Evolutionary conservation across 2,888 invertebrate genomes (phyloP).

Genomic region (Campoplex nolae): DNA sequence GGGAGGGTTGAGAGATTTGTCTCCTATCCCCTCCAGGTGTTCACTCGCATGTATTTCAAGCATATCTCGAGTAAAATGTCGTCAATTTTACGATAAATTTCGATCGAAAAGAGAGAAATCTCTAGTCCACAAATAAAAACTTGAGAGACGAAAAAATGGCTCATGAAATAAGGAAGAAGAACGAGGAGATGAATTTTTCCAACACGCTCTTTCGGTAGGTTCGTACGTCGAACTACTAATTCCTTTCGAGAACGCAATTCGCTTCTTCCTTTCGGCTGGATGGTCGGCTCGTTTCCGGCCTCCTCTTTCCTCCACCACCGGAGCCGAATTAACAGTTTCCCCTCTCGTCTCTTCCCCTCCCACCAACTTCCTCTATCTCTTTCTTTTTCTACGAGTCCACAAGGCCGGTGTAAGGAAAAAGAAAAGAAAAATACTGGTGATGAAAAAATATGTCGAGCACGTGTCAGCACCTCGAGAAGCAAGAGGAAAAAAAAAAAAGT

Average conservation of each 20-base stretch:
- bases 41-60: constrained; percentile 75
- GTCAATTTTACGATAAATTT: not conserved
- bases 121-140: constrained; percentile 2
- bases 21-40: constrained; percentile 74
- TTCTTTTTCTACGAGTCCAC: constrained; percentile 12
- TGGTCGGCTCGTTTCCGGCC: constrained; percentile 65
- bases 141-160: not conserved
- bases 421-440: constrained; percentile 13
- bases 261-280: constrained; percentile 45
- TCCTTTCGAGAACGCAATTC: constrained; percentile 44
- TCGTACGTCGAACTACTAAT: constrained; percentile 51
- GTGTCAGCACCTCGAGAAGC: constrained; percentile 42
- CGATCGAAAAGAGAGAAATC: not conserved
- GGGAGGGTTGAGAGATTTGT: constrained; percentile 70
- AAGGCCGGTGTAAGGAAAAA: constrained; percentile 20
- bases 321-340: constrained; percentile 53
- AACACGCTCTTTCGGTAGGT: constrained; percentile 39
- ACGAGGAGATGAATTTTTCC: not conserved
- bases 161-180: not conserved
- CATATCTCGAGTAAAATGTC: constrained; percentile 70
- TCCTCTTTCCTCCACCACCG: constrained; percentile 45
- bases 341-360: constrained; percentile 29
- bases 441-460: constrained; percentile 60
- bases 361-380: constrained; percentile 34
- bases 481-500: constrained; percentile 15